These are phyloP conservation scores for Narcine bancroftii DNA, from an alignment of 2,113 vertebrate genomes.

Conservation along the genomic window DNA sequence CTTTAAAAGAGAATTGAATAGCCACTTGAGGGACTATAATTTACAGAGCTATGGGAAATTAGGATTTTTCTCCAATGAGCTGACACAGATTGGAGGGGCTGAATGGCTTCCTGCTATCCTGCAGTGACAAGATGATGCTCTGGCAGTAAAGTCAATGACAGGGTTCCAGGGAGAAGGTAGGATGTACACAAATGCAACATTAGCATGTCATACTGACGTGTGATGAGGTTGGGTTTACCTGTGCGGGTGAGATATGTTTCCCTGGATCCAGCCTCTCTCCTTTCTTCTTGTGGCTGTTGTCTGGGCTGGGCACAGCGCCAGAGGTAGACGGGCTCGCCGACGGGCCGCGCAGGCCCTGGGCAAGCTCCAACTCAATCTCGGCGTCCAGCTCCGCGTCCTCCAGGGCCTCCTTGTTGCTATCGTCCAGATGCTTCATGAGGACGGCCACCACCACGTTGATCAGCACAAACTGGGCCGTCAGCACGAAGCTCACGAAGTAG, in stretches of 20 bases:
- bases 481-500: slow-evolving; percentile 98
- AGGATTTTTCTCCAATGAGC: no score
- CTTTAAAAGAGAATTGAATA: no score
- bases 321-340: slow-evolving; percentile 56
- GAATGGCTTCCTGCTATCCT: no score
- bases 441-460: slow-evolving; percentile 99
- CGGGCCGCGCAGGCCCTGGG: slow-evolving; percentile 64
- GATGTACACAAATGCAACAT: no score
- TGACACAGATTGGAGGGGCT: no score
- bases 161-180: neutral
- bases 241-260: slow-evolving; percentile 78
- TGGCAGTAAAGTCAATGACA: no score
- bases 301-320: slow-evolving; percentile 44
- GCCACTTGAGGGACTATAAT: no score
- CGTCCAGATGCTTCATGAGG: slow-evolving; percentile 98
- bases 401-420: slow-evolving; percentile 98
- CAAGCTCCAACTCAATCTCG: slow-evolving; percentile 89
- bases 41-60: no score
- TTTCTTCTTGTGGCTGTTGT: slow-evolving; percentile 41
- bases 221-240: slow-evolving; percentile 59
- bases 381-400: slow-evolving; percentile 98
- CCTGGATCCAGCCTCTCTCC: slow-evolving; percentile 50
- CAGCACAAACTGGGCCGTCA: slow-evolving; percentile 98
- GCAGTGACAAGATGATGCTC: no score
- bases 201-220: neutral